A percentile compares a stretch with the other conserved stretches of the same genome.
phyloP scores from a whole-genome alignment of 2,797 vertebrate genomes.

The Oreonectes daqikongensis region DNA sequence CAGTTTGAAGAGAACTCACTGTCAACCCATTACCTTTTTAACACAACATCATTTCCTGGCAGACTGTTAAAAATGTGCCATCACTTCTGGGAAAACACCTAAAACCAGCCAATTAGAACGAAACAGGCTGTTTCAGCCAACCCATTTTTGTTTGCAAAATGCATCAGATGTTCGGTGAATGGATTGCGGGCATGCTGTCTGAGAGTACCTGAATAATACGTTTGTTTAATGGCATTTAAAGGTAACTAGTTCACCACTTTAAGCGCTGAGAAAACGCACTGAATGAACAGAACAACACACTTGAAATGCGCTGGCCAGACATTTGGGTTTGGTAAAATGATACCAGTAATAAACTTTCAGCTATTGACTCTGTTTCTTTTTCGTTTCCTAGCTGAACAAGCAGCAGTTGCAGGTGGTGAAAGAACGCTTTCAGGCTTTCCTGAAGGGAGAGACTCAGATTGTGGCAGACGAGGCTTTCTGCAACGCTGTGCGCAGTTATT shows the following conservation, averaged over 20 bases:
- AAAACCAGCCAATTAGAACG: not conserved
- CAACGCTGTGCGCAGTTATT: constrained; percentile 93
- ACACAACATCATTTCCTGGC: not conserved
- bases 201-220: not conserved
- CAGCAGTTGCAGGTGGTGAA: constrained; percentile 90
- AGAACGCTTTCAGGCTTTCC: constrained; percentile 90
- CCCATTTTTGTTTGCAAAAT: not conserved
- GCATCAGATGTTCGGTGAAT: not conserved
- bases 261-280: not conserved
- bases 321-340: not conserved
- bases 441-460: constrained; percentile 93
- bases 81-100: not conserved
- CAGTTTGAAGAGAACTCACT: not conserved
- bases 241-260: not conserved
- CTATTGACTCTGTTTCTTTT: not conserved
- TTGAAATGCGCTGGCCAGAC: not conserved
- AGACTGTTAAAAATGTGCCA: not conserved
- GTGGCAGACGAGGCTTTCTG: constrained; percentile 96
- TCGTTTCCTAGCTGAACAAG: constrained; percentile 87
- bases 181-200: not conserved
- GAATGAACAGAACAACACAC: not conserved
- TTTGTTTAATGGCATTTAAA: not conserved
- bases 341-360: not conserved
- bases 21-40: not conserved
- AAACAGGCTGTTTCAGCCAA: not conserved